Conservation (phyloP, 2,797 vertebrate genomes). For the Coccyzus lansbergi region DNA sequence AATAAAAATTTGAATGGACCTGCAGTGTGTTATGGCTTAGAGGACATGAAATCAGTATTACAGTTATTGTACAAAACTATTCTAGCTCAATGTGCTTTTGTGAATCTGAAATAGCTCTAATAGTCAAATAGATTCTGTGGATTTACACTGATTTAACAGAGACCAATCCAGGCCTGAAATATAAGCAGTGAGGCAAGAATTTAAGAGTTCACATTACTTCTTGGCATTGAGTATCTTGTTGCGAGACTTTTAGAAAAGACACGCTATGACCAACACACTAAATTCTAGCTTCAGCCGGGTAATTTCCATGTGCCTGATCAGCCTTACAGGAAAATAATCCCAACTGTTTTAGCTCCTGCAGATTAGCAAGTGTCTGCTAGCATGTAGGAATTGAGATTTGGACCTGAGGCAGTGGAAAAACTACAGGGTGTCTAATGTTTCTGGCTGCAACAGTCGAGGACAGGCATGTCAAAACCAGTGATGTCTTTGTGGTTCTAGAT, state of each 20-base stretch:
- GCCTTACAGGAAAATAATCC: background rate
- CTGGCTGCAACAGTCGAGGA: background rate
- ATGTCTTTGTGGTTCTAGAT: background rate
- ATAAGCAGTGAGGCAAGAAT: background rate
- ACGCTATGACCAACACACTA: background rate
- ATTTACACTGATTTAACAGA: background rate
- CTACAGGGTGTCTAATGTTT: background rate
- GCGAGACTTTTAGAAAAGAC: background rate
- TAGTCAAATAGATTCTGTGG: background rate
- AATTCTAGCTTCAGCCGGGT: background rate
- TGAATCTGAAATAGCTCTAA: background rate
- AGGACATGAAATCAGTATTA: background rate
- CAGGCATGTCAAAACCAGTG: background rate
- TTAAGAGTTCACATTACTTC: background rate
- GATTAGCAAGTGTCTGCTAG: background rate
- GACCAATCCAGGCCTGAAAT: background rate
- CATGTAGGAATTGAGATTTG: background rate
- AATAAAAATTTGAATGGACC: background rate
- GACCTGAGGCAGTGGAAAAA: background rate
- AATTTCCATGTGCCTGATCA: background rate
- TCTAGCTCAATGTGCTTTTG: background rate
- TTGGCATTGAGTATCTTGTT: background rate
- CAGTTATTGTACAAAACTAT: background rate
- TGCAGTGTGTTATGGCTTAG: background rate
- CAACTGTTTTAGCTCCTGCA: background rate